Evolutionary conservation across 2,797 vertebrate genomes (phyloP), one percentile per base, ranked within the genome.

Genomic region (Staurois parvus): DNA sequence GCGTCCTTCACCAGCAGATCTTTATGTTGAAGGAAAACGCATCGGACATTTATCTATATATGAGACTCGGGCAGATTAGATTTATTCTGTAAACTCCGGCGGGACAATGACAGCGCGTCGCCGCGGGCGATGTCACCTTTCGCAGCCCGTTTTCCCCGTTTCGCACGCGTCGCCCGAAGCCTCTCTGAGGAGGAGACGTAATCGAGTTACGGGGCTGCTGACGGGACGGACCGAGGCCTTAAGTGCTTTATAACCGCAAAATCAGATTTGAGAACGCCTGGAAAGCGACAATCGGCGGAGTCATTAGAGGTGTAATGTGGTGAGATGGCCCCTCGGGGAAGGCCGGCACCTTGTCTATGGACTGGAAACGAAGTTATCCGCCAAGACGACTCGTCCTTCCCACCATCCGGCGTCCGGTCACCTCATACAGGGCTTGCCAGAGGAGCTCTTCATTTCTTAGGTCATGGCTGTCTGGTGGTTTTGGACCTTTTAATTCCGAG

Each of bases 181-280:
- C 28, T 34, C 62, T 64, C 59, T 29, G 34, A 42, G 76, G 66
- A 67, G 62, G 5, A 10, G 13, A 1, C 12, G 29, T 78, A 78
- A 78, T 78, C 42, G 62, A 10, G 76, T 66, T 78, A 67, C n/a
- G 8, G 7, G 11, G 29, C 21, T 7, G 59, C 24, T 66, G 34
- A 45, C 26, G 26, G 76, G 76, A 66, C 66, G 32, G 59, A 37
- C 24, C 2, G 37, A 40, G 5, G 76, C 21, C 59, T 13, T 26
- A 42, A 64, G 56, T 64, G 56, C 75, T 76, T 37, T 21, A 64
- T 34, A 76, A 42, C 59, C 37, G 59, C 59, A 29, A 76, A 78
- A 78, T 78, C 76, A 26, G 67, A 78, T 67, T 26, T 34, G 11
- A 34, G 37, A n/a, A n/a, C 56, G 56, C 37, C 32, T 59, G 4